Evolutionary conservation across 2,113 vertebrate genomes (phyloP), one percentile per base, ranked within the genome.

Genomic region (Rhinogobius similis): DNA sequence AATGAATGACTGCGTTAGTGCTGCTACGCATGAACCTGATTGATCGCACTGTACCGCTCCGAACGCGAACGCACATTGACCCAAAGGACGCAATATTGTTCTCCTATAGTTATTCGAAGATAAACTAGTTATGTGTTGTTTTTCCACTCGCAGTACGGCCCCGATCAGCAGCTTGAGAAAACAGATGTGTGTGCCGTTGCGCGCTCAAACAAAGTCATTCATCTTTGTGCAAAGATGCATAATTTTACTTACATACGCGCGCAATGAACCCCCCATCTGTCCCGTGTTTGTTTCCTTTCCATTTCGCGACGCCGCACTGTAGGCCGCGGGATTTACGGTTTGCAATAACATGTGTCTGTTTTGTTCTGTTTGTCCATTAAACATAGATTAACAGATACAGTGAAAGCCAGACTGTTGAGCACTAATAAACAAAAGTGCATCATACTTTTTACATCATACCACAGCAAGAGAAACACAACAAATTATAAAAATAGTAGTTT

Each of bases 221-320:
- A 29, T 52, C 32, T 53, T 62, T 63, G 16, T 62, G n/a, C 64
- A 44, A 38, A 70, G 56, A 65, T 59, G 41, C 39, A 50, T 65
- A 63, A 41, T 70, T 55, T 53, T 64, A 39, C 43, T 75, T 18
- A 70, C 3, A 72, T 41, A 48, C 8, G 27, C 27, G 20, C 38
- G 26, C 39, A 65, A 27, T 63, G 24, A 14, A 65, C 75, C 32
- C 48, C 70, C 41, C 68, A 73, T 73, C 5, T 82, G 48, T 24
- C 59, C 53, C 62, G 58, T 63, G 43, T 65, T 73, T 70, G 43
- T 46, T 23, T 24, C 56, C 9, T n/a, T 29, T 61, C 52, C 23
- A 2, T 68, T 66, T 72, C 64, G 21, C 24, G 26, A 1, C 32
- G 41, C 39, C 32, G 32, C 8, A 52, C 62, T 32, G 23, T 62